Evolutionary conservation across 2,113 vertebrate genomes (phyloP).

Genomic region (Seriola rivoliana): DNA sequence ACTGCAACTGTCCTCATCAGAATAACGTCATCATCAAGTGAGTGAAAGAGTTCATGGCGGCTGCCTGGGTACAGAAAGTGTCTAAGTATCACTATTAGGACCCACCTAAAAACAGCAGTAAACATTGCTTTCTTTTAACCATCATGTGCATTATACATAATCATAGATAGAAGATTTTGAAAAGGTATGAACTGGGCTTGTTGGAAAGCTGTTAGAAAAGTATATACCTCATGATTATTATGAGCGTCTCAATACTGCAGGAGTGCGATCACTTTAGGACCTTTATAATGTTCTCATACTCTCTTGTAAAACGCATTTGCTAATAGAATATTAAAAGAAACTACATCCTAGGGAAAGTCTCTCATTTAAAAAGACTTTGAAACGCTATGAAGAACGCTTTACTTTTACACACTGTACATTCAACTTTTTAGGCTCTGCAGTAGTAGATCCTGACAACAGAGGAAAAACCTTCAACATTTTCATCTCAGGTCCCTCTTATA

Average conservation of each 20-base stretch:
- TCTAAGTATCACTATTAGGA: not conserved
- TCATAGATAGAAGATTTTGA: not conserved
- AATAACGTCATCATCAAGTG: not conserved
- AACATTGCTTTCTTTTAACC: too few relatives aligned
- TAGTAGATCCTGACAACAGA: not conserved
- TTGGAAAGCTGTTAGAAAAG: not conserved
- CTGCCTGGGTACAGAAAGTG: not conserved
- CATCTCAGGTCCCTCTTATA: conserved; percentile 41
- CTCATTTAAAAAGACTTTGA: conserved; percentile 5
- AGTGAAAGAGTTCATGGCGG: not conserved
- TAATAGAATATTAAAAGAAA: not conserved
- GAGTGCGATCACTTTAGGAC: not conserved
- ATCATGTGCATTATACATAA: too few relatives aligned
- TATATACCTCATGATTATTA: not conserved
- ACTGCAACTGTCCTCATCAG: not conserved
- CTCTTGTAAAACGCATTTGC: not conserved
- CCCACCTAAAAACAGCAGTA: too few relatives aligned
- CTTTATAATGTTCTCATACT: too few relatives aligned
- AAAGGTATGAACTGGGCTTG: not conserved
- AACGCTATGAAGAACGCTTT: not conserved
- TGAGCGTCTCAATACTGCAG: not conserved
- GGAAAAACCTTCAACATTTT: conserved; percentile 42
- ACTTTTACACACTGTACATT: not conserved
- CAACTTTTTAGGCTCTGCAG: not conserved
- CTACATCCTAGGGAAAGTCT: not conserved